A percentile compares a stretch with the other conserved stretches of the same genome.
Evolutionary conservation across 1,140 invertebrate genomes (phyloP).

Genomic region (Delia radicum): DNA sequence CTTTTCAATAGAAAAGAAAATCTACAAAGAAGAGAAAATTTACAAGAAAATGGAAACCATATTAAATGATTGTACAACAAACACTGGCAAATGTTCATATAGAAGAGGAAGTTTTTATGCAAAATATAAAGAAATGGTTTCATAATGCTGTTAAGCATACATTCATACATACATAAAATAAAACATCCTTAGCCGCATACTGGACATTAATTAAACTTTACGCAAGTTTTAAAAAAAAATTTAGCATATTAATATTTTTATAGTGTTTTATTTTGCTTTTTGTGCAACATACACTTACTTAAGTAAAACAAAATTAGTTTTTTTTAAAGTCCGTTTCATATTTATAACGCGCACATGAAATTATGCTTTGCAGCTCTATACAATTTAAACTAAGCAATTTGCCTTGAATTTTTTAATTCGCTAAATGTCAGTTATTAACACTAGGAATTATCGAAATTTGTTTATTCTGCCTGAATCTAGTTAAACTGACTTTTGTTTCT

Average conservation of each 20-base stretch:
- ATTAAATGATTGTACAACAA: not conserved
- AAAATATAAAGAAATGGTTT: not conserved
- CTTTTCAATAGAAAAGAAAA: not conserved
- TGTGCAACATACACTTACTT: not conserved
- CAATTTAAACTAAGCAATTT: too few species aligned
- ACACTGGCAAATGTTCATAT: not conserved
- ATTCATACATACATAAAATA: too few species aligned
- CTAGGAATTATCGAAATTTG: too few species aligned
- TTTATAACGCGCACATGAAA: too few species aligned
- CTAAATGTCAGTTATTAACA: too few species aligned
- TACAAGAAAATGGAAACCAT: not conserved
- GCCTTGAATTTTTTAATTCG: too few species aligned
- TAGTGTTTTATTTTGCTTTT: not conserved
- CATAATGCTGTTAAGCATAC: not conserved
- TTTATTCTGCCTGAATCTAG: too few species aligned
- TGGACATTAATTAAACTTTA: constrained; percentile 20
- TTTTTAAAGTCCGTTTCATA: not conserved
- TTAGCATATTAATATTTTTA: not conserved
- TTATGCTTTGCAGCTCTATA: too few species aligned
- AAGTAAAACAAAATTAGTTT: not conserved
- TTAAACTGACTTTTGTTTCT: too few species aligned
- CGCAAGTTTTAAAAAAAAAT: not conserved
- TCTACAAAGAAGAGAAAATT: not conserved
- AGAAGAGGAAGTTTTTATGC: not conserved
- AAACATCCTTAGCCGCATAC: not conserved